Conservation (phyloP, 2,888 invertebrate genomes). For the Nezara viridula region DNA sequence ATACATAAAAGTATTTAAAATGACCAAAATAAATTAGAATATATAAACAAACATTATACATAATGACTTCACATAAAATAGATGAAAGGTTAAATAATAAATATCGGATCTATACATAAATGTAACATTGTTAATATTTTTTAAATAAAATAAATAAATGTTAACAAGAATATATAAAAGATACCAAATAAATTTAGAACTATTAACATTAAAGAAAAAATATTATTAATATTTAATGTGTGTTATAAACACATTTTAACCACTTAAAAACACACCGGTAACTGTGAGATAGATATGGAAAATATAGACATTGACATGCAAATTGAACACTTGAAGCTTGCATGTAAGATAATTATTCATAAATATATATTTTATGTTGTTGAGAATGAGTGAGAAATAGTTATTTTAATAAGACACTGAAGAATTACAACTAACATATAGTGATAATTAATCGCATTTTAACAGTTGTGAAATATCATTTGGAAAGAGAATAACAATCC, state of each 20-base stretch:
- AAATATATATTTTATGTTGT: background rate
- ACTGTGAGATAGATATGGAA: background rate
- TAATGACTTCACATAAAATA: background rate
- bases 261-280: slow-evolving; percentile 5
- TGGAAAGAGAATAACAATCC: background rate
- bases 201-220: background rate
- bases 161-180: background rate
- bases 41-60: background rate
- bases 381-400: background rate
- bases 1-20: background rate
- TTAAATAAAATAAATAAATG: background rate
- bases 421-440: slow-evolving; percentile 30
- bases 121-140: background rate
- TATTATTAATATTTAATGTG: background rate
- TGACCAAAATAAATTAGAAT: background rate
- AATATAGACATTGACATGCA: slow-evolving; percentile 22
- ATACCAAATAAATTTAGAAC: background rate
- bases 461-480: background rate
- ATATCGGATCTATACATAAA: background rate
- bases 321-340: slow-evolving; percentile 22
- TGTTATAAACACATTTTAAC: background rate
- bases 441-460: background rate
- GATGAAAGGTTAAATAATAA: background rate
- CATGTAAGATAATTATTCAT: slow-evolving; percentile 27
- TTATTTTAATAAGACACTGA: slow-evolving; percentile 48